phyloP scores from a whole-genome alignment of 2,797 vertebrate species.

The Enteromius radiatus region DNA sequence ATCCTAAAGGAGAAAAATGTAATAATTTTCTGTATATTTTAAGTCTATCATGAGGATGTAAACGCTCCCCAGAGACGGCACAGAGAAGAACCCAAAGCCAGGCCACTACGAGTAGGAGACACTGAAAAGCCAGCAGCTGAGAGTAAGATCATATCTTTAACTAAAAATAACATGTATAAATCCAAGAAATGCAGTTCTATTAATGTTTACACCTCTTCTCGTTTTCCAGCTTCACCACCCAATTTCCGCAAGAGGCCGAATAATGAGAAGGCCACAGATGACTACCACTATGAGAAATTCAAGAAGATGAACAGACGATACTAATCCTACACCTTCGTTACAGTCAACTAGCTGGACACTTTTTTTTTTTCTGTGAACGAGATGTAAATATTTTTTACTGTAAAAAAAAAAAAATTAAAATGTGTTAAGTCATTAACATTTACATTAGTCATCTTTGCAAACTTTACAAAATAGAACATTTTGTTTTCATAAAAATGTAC shows the following conservation, averaged over 20 bases:
- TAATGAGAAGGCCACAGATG: constrained; percentile 96
- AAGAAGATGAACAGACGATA: constrained; percentile 99
- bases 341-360: neutral
- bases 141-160: constrained; percentile 73
- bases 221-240: constrained; percentile 78
- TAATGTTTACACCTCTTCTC: neutral
- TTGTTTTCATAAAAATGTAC: neutral
- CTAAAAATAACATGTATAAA: neutral
- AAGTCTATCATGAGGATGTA: constrained; percentile 94
- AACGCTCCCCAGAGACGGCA: constrained; percentile 91
- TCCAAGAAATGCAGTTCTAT: too few species aligned
- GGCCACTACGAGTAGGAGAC: constrained; percentile 92
- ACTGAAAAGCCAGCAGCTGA: constrained; percentile 94
- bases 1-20: neutral
- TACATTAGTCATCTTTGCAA: neutral
- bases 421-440: neutral
- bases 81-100: constrained; percentile 92
- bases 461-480: neutral
- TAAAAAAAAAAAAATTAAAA: neutral
- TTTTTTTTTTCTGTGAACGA: neutral
- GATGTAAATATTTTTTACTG: constrained; percentile 41
- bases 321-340: constrained; percentile 66
- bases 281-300: constrained; percentile 99
- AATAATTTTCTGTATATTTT: neutral
- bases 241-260: constrained; percentile 92